These are phyloP conservation scores for Calidris pygmaea DNA, from an alignment of 2,113 vertebrate genomes.

Conservation along the genomic window DNA sequence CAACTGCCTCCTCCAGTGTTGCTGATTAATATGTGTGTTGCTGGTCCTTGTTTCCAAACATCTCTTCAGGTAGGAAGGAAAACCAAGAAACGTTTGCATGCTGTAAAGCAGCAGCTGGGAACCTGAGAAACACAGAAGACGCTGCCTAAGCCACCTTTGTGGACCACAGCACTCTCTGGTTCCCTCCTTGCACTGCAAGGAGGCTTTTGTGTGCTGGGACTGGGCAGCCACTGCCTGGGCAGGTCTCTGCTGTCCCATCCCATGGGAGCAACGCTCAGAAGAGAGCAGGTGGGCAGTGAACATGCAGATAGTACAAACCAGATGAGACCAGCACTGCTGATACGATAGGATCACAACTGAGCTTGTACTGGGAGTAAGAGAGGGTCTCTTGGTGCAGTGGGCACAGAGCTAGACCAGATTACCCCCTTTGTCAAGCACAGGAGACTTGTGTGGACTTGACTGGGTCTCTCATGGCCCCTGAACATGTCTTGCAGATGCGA, in stretches of 20 bases:
- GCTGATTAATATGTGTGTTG: fast-evolving
- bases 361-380: not conserved
- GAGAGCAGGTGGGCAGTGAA: not conserved
- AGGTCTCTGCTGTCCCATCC: not conserved
- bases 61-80: not conserved
- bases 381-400: not conserved
- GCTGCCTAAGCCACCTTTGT: not conserved
- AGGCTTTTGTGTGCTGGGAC: not conserved
- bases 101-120: not conserved
- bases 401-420: not conserved
- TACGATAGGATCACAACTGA: fast-evolving
- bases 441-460: not conserved
- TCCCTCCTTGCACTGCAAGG: not conserved
- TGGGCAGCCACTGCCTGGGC: not conserved
- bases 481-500: not conserved
- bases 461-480: not conserved
- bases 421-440: not conserved
- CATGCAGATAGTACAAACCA: not conserved
- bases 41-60: not conserved
- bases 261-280: fast-evolving
- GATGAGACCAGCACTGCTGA: not conserved
- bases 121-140: not conserved
- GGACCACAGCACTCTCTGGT: not conserved
- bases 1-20: not conserved
- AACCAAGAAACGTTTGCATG: not conserved